A percentile compares a stretch with the other conserved stretches of the same genome.
Evolutionary conservation across 2,113 vertebrate species (phyloP).

Genomic region (Rafetus swinhoei): DNA sequence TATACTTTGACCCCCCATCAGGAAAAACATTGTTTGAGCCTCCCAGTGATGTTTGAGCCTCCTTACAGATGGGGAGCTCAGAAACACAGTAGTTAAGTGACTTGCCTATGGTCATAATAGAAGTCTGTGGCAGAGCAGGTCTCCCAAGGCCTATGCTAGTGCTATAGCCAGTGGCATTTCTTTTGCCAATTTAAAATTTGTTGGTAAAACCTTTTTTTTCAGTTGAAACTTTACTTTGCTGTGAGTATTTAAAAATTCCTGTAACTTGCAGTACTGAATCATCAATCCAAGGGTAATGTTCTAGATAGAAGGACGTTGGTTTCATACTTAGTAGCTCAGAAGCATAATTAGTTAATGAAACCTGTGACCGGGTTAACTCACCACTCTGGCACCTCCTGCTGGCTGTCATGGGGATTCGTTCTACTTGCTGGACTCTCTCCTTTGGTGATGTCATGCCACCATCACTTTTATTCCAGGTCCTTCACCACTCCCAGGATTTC

Average conservation of each 20-base stretch:
- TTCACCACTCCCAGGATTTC: too few species aligned
- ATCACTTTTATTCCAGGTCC: too few species aligned
- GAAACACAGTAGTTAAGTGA: not conserved
- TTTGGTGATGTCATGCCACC: too few species aligned
- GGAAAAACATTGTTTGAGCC: conserved; percentile 31
- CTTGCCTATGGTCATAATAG: not conserved
- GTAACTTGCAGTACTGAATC: not conserved
- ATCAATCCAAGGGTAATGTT: not conserved
- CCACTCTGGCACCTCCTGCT: too few species aligned
- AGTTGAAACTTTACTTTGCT: not conserved
- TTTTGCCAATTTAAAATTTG: not conserved
- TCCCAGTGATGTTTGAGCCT: conserved; percentile 11
- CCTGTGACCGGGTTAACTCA: too few species aligned
- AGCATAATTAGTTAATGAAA: not conserved
- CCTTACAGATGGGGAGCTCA: not conserved
- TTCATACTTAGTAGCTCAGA: not conserved
- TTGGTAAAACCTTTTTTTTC: not conserved
- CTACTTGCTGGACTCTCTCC: too few species aligned
- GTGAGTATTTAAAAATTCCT: not conserved
- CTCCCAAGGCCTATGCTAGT: too few species aligned
- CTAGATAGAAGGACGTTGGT: not conserved
- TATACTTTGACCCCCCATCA: conserved; percentile 8
- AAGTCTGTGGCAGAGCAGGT: not conserved
- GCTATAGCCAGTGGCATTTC: too few species aligned
- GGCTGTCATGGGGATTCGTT: too few species aligned